Percentiles rank a stretch among this genome's conserved stretches.
These are phyloP conservation scores for Antheraea assamensis DNA, from an alignment of 2,888 invertebrate genomes.

Conservation along the genomic window DNA sequence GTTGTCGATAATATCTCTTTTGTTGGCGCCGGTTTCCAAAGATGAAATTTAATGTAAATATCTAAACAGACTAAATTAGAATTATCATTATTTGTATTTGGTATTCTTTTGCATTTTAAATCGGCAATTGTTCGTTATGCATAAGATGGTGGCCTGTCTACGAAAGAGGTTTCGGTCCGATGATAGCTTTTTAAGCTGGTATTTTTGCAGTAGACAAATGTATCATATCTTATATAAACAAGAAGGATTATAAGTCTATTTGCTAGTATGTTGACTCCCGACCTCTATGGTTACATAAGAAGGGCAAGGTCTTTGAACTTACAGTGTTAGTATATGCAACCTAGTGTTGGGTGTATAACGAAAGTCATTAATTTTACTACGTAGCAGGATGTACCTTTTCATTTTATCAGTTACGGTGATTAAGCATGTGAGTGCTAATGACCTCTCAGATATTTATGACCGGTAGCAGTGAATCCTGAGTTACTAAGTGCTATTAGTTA, in stretches of 20 bases:
- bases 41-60: not conserved
- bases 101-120: not conserved
- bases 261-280: not conserved
- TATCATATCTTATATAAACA: not conserved
- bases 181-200: not conserved
- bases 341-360: not conserved
- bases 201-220: not conserved
- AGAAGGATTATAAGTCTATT: not conserved
- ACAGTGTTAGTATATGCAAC: conserved; percentile 2
- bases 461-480: conserved; percentile 5
- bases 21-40: no score
- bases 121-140: not conserved
- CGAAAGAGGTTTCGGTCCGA: not conserved
- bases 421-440: conserved; percentile 12
- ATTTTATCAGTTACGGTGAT: conserved; percentile 14
- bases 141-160: not conserved
- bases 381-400: conserved; percentile 11
- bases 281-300: not conserved
- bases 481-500: not conserved
- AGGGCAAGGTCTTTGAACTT: conserved; percentile 6
- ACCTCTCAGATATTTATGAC: conserved; percentile 11
- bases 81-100: not conserved
- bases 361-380: conserved; percentile 13
- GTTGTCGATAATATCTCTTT: no score
- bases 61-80: not conserved